Conservation (phyloP, 2,113 vertebrate genomes). For the Barbus barbus region DNA sequence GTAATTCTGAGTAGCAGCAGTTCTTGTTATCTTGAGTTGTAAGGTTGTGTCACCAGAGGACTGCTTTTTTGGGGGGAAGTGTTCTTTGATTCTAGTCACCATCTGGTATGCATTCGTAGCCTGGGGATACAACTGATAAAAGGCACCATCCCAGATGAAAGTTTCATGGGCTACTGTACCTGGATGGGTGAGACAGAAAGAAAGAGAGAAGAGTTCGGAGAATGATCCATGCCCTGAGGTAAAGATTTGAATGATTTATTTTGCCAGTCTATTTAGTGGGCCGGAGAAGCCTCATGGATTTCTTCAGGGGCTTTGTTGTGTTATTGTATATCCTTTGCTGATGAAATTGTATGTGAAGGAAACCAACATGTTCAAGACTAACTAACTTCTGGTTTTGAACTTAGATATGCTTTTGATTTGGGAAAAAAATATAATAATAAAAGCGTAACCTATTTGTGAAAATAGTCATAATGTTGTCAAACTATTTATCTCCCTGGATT, state of each 20-base stretch:
- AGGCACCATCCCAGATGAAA: slow-evolving; percentile 53
- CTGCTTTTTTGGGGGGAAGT: slow-evolving; percentile 46
- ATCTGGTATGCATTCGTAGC: slow-evolving; percentile 54
- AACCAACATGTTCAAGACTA: neutral
- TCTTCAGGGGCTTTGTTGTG: slow-evolving; percentile 21
- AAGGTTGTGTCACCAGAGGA: slow-evolving; percentile 55
- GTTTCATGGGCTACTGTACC: slow-evolving; percentile 55
- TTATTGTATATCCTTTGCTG: slow-evolving; percentile 15
- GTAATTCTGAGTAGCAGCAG: slow-evolving; percentile 43
- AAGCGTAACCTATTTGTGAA: neutral
- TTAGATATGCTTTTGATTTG: neutral
- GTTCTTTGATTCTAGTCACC: slow-evolving; percentile 54
- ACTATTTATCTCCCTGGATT: neutral
- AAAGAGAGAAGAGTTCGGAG: slow-evolving; percentile 40
- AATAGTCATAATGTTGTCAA: neutral
- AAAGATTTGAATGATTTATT: slow-evolving; percentile 54
- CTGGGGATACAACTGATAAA: slow-evolving; percentile 53
- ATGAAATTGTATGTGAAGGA: slow-evolving; percentile 1
- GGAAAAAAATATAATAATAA: neutral
- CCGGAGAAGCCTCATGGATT: neutral
- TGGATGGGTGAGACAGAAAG: slow-evolving; percentile 43
- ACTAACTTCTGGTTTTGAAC: neutral
- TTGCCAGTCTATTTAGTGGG: slow-evolving; percentile 26
- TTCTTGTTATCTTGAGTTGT: slow-evolving; percentile 52
- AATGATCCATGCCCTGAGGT: slow-evolving; percentile 51